Evolutionary conservation across 2,797 vertebrate species (phyloP).

Genomic region (Lateolabrax maculatus): DNA sequence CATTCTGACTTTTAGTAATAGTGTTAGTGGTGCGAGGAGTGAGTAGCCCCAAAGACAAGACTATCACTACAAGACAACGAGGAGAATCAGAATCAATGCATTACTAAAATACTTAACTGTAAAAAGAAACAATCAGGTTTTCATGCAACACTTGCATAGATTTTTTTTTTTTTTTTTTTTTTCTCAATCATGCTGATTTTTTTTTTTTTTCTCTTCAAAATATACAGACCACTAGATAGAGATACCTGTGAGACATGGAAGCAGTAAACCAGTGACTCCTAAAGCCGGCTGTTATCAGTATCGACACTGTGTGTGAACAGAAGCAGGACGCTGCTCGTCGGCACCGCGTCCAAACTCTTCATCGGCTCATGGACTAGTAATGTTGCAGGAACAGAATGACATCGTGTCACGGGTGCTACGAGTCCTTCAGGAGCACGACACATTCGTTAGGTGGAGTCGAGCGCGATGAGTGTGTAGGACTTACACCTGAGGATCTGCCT

Average conservation of each 20-base stretch:
- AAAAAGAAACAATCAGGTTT: constrained; percentile 85
- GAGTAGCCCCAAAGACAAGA: constrained; percentile 82
- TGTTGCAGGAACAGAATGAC: constrained; percentile 60
- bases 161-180: constrained; percentile 74
- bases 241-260: constrained; percentile 83
- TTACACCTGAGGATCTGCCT: constrained; percentile 77
- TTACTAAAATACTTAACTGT: constrained; percentile 85
- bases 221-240: constrained; percentile 86
- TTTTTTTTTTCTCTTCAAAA: constrained; percentile 76
- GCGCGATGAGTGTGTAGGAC: constrained; percentile 49
- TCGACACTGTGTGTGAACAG: constrained; percentile 47
- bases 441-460: constrained; percentile 46
- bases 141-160: constrained; percentile 92
- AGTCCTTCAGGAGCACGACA: constrained; percentile 65
- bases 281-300: constrained; percentile 26
- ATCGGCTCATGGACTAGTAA: constrained; percentile 57
- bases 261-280: constrained; percentile 71
- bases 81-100: constrained; percentile 82
- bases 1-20: constrained; percentile 50
- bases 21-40: constrained; percentile 68
- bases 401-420: constrained; percentile 76
- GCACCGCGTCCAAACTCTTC: constrained; percentile 43
- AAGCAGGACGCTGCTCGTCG: constrained; percentile 35
- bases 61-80: constrained; percentile 83
- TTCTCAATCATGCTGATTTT: constrained; percentile 84